A percentile compares a stretch with the other conserved stretches of the same genome.
phyloP scores from a whole-genome alignment of 2,113 vertebrate genomes.

The Pterophyllum scalare region DNA sequence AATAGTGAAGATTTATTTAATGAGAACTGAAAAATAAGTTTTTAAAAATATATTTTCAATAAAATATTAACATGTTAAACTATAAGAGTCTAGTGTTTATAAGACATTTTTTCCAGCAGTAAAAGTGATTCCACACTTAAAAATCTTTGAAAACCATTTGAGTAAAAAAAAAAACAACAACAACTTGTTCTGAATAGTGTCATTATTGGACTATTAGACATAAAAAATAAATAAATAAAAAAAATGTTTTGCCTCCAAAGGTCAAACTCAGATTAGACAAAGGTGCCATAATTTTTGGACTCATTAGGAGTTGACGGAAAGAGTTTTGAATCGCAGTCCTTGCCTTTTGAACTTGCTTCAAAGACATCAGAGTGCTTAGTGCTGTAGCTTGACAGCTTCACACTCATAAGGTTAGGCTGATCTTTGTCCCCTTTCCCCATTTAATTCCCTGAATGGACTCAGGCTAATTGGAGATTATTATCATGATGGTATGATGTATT shows the following conservation, averaged over 20 bases:
- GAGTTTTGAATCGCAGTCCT: conserved; percentile 54
- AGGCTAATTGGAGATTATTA: conserved; percentile 80
- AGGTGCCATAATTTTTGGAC: conserved; percentile 42
- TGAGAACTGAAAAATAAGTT: conserved; percentile 10
- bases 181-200: conserved; percentile 13
- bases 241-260: conserved; percentile 42
- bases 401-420: conserved; percentile 68
- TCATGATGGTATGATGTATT: conserved; percentile 74
- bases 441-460: conserved; percentile 78
- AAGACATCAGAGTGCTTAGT: conserved; percentile 66
- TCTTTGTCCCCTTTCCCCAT: conserved; percentile 70
- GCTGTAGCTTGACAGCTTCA: conserved; percentile 54
- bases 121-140: conserved; percentile 5
- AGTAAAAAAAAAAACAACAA: conserved; percentile 21
- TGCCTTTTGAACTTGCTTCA: conserved; percentile 70
- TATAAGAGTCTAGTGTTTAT: background rate
- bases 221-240: conserved; percentile 33
- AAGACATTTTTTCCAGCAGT: background rate
- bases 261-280: conserved; percentile 48
- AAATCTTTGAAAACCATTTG: background rate
- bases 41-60: background rate
- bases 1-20: background rate
- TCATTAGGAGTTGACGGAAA: conserved; percentile 51
- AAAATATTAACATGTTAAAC: conserved; percentile 12
- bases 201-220: conserved; percentile 26